Base-by-base conservation (phyloP, 2,888 invertebrate species). In the Synanthedon myopaeformis region DNA sequence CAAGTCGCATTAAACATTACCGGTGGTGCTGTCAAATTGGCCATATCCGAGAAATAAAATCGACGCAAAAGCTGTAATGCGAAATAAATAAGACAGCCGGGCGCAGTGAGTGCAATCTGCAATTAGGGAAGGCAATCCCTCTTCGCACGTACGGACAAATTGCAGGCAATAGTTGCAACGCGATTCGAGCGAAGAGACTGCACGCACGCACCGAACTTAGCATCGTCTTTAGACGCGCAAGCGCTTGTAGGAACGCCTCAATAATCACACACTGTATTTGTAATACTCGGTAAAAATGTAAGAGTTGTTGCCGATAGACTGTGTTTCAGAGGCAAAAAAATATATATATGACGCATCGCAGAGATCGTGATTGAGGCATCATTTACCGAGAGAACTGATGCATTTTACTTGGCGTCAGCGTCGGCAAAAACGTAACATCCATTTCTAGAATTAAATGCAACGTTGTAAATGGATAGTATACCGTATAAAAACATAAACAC, bases 61-160 rank as follows among this genome's bases (percentile, higher is more conserved):
- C 62, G 65, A 69, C 60, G 63, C 57, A 62, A 69, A 62, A 64
- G 62, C 59, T 65, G 68, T 69, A 66, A 56, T 59, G 67, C 60
- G 65, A 35, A 35, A 35, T 35, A 35, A 35, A 59, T 61, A 68
- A 74, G 72, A 72, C 71, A 73, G 74, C 69, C 64, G 67, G 61
- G 64, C 59, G 61, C 63, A 60, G 65, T 59, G 63, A 51, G 58
- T 55, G 56, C 59, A 53, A 52, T 42, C 60, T 57, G 62, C 76
- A 82, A 84, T 85, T 82, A 83, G 67, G 74, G 67, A 62, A 76
- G 71, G 77, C 76, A 74, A 79, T 75, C 73, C 74, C 69, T 73
- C 65, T 78, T 81, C 75, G 54, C 85, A 83, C 85, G 83, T 85
- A 82, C 79, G 73, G 63, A 75, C 74, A 84, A 85, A 86, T 86